Base-by-base conservation (phyloP, 1,140 invertebrate species). In the Pseudomyrmex pallidus region DNA sequence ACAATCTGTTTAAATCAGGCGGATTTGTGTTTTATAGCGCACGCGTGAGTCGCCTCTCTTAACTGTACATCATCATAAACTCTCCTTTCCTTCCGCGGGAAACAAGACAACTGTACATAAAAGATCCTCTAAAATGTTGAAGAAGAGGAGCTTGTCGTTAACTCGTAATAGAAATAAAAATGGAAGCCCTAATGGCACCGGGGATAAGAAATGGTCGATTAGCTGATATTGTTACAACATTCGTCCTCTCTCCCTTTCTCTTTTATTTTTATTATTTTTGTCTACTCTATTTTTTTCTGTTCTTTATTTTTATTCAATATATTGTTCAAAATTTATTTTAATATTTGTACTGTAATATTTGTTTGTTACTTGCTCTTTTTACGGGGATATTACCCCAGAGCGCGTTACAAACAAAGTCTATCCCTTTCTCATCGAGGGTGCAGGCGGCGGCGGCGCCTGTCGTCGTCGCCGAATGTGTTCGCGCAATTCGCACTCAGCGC, bases 401-500 rank as follows among this genome's bases (percentile, higher is more conserved):
- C 35, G 35, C 5, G 35, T 35, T 35, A 35, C 35, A 35, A 35
- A 35, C 5, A 5, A 35, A 35, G 35, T 35, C 25, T 5, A 5
- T 35, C 44, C 20, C 22, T 44, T 12, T 56, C 54, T 52, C 52
- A 25, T 54, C 57, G 61, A 54, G 22, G n/a, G 3, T 22, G 35
- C 35, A 5, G 22, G 22, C 22, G 22, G 20, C 20, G 2, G 35
- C 35, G 35, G 35, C 35, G 15, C 15, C 54, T 62, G 52, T 64
- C 62, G 78, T 67, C 72, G 17, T 64, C 48, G 48, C 22, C 22
- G 74, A 35, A 35, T 5, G 48, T 80, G 70, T 80, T 67, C 73
- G 35, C 48, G 85, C 68, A 83, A 86, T 86, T 87, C 84, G 59
- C 66, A 77, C 54, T 54, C 54, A 10, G 35, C n/a, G 35, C 10